Conservation (phyloP, 2,113 vertebrate species). For the Orycteropus afer region DNA sequence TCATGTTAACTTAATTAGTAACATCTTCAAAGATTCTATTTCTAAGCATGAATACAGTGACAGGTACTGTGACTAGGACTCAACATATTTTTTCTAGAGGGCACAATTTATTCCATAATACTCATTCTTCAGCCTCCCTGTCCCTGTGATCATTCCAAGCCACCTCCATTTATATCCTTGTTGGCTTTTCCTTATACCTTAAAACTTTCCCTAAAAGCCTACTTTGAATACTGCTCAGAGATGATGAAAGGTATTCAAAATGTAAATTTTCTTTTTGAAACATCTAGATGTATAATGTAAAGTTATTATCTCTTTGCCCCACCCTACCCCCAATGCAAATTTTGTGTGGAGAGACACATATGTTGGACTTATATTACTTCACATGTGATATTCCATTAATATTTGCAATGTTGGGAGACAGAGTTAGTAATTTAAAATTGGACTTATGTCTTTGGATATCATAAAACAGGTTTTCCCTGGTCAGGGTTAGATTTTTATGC, state of each 20-base stretch:
- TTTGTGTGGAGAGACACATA: not conserved
- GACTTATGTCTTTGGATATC: not conserved
- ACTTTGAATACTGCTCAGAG: not conserved
- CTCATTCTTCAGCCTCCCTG: not conserved
- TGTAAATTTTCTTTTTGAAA: not conserved
- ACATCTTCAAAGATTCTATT: not conserved
- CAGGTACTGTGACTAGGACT: not conserved
- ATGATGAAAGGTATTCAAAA: not conserved
- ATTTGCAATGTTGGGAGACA: not conserved
- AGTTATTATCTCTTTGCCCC: not conserved
- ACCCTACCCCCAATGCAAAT: accelerated
- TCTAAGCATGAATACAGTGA: not conserved
- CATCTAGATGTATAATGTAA: not conserved
- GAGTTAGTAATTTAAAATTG: not conserved
- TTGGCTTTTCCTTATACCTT: not conserved
- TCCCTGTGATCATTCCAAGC: not conserved
- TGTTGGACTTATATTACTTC: not conserved
- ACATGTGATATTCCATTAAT: not conserved
- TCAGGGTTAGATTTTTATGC: not conserved
- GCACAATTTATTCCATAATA: not conserved
- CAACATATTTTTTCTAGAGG: not conserved
- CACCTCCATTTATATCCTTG: not conserved
- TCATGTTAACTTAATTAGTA: not conserved
- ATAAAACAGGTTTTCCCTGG: not conserved
- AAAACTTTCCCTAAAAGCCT: not conserved